phyloP scores from a whole-genome alignment of 2,888 invertebrate species.

The Rhimphoctona megacephalus region DNA sequence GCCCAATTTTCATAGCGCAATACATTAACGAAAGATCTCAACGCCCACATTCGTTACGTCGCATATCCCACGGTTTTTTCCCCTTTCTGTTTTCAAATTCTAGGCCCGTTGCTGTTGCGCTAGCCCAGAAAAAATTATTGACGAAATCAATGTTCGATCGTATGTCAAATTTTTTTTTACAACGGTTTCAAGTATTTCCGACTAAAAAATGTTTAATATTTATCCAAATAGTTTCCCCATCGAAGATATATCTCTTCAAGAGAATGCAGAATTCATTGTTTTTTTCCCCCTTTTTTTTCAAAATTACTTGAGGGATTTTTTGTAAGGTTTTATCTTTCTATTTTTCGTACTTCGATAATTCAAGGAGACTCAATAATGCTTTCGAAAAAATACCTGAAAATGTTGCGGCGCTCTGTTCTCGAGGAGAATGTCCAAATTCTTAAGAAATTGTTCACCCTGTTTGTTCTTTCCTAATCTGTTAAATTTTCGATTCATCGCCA shows the following conservation, averaged over 20 bases:
- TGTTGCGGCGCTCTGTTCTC: slow-evolving; percentile 76
- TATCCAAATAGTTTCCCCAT: not conserved
- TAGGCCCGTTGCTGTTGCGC: slow-evolving; percentile 3
- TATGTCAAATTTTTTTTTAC: not conserved
- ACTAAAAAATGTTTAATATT: not conserved
- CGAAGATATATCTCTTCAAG: not conserved
- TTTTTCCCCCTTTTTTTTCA: not conserved
- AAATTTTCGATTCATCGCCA: slow-evolving; percentile 87
- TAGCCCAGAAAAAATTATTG: slow-evolving; percentile 17
- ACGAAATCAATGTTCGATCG: slow-evolving; percentile 31
- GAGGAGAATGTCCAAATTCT: slow-evolving; percentile 79
- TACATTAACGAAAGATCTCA: slow-evolving; percentile 11
- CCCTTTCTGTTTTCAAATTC: not conserved
- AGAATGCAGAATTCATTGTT: not conserved
- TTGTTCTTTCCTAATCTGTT: slow-evolving; percentile 71
- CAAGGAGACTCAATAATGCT: not conserved
- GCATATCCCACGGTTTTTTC: slow-evolving; percentile 59
- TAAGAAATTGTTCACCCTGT: slow-evolving; percentile 73
- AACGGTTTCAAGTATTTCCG: not conserved
- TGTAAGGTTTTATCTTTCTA: not conserved
- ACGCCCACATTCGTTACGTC: slow-evolving; percentile 53
- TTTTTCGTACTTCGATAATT: not conserved
- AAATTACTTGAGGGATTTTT: no score
- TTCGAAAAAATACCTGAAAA: slow-evolving; percentile 75
- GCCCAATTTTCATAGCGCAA: slow-evolving; percentile 60